Base-by-base conservation (phyloP, 1,140 invertebrate genomes). In the Drosophila nebulosa region DNA sequence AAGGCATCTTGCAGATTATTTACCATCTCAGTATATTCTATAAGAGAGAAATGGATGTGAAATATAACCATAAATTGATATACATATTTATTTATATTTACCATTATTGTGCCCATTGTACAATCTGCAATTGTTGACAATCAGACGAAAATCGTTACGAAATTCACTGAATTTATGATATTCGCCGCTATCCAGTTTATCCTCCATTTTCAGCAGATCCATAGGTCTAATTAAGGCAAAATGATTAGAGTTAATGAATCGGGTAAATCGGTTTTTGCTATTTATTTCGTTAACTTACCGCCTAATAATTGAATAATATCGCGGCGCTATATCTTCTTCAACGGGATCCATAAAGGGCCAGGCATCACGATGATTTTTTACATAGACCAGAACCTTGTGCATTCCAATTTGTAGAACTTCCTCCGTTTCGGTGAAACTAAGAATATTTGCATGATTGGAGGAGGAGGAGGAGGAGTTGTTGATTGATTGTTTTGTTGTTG, bases 61-160 rank as follows among this genome's bases (percentile, higher is more conserved):
- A 16, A n/a, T 7, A 6, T 16, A 14, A 27, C n/a, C n/a, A n/a
- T n/a, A n/a, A n/a, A n/a, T n/a, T n/a, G n/a, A 7, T 4, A 36
- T 59, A 30, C 9, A n/a, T n/a, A 5, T 6, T 0, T 14, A 16
- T 12, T 12, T 32, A 12, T 32, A 32, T 32, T 92, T 92, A 98
- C 97, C 97, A 93, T 97, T 98, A 83, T 97, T 95, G 73, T 95
- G 95, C 35, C 97, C 97, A 94, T 98, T 98, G 88, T 98, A 98
- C 53, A 97, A 93, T 66, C 95, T 93, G 91, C 97, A 98, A 91
- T 98, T 98, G 75, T 97, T 96, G 9, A 98, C 95, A 85, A 98
- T 98, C 39, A 97, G 93, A 77, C 96, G 95, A 92, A 98, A 98
- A 92, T 98, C 97, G 2, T 94, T 94, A 86, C 96, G 95, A 91